Evolutionary conservation across 2,113 vertebrate species (phyloP).

Genomic region (Pandion haliaetus): DNA sequence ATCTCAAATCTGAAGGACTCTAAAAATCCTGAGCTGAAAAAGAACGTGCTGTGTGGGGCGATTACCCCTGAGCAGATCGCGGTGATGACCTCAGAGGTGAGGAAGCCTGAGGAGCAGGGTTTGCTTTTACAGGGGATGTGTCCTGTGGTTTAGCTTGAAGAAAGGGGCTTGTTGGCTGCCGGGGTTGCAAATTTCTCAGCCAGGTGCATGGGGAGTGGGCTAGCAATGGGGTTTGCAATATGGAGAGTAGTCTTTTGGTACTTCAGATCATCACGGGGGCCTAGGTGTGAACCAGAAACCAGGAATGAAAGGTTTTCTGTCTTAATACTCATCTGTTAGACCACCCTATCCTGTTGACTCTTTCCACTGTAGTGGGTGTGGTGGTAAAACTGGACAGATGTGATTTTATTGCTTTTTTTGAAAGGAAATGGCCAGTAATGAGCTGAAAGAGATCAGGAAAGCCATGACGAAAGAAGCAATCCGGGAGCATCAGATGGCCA

Average conservation of each 20-base stretch:
- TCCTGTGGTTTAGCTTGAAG: background rate
- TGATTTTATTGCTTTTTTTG: background rate
- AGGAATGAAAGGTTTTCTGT: background rate
- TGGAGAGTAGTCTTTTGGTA: background rate
- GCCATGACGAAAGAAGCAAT: slow-evolving; percentile 95
- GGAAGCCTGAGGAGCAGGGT: background rate
- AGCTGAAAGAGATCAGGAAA: slow-evolving; percentile 95
- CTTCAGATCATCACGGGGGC: background rate
- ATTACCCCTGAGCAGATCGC: slow-evolving; percentile 87
- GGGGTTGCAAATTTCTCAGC: background rate
- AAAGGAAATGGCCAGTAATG: slow-evolving; percentile 96
- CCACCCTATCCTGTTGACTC: background rate
- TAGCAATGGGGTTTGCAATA: background rate
- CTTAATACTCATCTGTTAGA: background rate
- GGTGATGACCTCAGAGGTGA: slow-evolving; percentile 91
- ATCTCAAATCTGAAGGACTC: slow-evolving; percentile 96
- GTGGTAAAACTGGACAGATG: background rate
- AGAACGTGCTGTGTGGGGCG: slow-evolving; percentile 87
- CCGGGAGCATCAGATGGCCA: slow-evolving; percentile 94
- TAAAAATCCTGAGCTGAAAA: slow-evolving; percentile 91
- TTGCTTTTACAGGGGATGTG: background rate
- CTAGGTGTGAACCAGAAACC: background rate
- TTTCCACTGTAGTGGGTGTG: background rate
- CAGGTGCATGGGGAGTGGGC: background rate
- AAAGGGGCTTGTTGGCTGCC: background rate